Evolutionary conservation across 2,888 invertebrate genomes (phyloP).

Genomic region (Protonemura montana): DNA sequence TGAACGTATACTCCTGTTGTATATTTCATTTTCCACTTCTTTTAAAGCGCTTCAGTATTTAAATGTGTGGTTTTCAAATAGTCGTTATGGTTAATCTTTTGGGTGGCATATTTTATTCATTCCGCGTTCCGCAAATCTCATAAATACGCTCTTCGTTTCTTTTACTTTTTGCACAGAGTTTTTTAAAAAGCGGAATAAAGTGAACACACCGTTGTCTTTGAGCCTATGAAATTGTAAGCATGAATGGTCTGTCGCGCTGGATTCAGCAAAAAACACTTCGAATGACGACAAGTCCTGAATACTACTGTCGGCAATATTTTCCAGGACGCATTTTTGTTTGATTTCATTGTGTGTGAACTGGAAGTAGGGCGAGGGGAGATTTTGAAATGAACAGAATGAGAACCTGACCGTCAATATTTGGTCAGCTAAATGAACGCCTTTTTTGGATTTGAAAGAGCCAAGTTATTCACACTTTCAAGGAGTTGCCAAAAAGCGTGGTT

Average conservation of each 20-base stretch:
- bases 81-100: background rate
- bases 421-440: conserved; percentile 7
- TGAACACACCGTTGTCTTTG: no score
- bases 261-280: no score
- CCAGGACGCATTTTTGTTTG: background rate
- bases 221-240: no score
- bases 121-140: background rate
- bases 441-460: background rate
- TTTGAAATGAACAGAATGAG: background rate
- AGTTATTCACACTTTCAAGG: no score
- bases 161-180: background rate
- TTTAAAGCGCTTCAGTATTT: background rate
- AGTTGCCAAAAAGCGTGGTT: no score
- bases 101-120: background rate
- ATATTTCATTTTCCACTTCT: background rate
- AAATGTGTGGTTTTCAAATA: background rate
- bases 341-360: background rate
- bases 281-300: no score
- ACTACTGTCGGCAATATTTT: no score
- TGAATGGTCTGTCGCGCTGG: no score
- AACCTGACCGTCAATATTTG: conserved; percentile 19
- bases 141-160: background rate
- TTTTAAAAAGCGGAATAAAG: background rate
- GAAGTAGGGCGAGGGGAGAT: background rate
- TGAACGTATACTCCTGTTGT: background rate